Conservation (phyloP, 1,140 invertebrate genomes). For the Agrilus planipennis region DNA sequence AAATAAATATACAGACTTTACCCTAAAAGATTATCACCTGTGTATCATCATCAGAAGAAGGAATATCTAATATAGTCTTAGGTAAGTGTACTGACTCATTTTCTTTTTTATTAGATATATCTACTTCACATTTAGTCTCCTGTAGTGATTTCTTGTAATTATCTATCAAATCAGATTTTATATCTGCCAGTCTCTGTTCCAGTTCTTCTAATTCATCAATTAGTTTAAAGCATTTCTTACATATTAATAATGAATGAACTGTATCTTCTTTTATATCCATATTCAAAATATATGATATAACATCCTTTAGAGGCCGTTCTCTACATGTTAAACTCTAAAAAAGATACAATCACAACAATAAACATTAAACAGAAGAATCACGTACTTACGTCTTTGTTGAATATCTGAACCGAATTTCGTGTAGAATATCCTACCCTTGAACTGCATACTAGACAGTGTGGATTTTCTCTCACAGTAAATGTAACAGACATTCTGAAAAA, state of each 20-base stretch:
- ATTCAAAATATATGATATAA: constrained; percentile 40
- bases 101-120: constrained; percentile 8
- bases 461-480: constrained; percentile 9
- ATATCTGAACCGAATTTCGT: constrained; percentile 42
- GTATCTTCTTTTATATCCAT: constrained; percentile 36
- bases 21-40: constrained; percentile 10
- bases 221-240: constrained; percentile 51
- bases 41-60: constrained; percentile 30
- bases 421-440: constrained; percentile 39
- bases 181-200: constrained; percentile 29
- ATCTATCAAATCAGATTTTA: constrained; percentile 24
- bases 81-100: constrained; percentile 19
- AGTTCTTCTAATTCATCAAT: constrained; percentile 50
- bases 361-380: neutral
- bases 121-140: constrained; percentile 11
- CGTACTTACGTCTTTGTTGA: constrained; percentile 30
- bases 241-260: constrained; percentile 43
- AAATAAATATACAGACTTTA: neutral
- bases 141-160: constrained; percentile 21
- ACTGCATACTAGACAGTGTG: constrained; percentile 44
- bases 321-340: constrained; percentile 22
- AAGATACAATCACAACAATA: constrained; percentile 3
- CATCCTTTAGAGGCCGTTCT: constrained; percentile 36
- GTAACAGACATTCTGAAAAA: constrained; percentile 17
- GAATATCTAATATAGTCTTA: constrained; percentile 27